Base-by-base conservation (phyloP, 2,113 vertebrate genomes). In the Trichechus manatus region DNA sequence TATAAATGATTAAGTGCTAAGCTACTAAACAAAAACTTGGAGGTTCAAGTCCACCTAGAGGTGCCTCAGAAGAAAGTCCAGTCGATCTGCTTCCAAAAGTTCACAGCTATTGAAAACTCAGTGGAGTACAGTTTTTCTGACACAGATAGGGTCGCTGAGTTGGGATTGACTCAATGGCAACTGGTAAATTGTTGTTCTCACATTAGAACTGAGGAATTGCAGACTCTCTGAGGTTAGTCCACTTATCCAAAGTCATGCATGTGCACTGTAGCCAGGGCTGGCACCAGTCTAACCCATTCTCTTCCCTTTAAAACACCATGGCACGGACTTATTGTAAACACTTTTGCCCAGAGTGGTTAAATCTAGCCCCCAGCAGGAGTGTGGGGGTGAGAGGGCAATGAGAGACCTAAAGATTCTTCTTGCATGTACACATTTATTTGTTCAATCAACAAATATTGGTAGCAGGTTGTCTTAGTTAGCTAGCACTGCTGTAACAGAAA, bases 381-480 rank as follows among this genome's bases (percentile, higher is more conserved):
- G 19, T 31, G 4, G 7, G 6, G 11, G 3, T 47, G 11, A 5
- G 7, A 11, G 5, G 59, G 6, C 22, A 19, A n/a, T 3, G 31
- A 33, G 64, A 80, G 44, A 4, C 42, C 64, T 2, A 3, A 6
- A 9, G 9, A 68, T 13, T 25, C 61, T 42, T 64, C 59, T 66
- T 7, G 50, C 14, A 29, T 0, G 9, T 13, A 47, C 10, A 29
- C 56, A 4, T 2, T 74, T 56, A 14, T 11, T 29, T 5, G 20
- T 42, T 59, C 9, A 2, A 25, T 75, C 66, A 31, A 23, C 22
- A 53, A 5, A 56, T 7, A 64, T 1, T 13, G 25, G 33, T 61
- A 4, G 29, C 15, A 3, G 27, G 50, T 10, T 13, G 50, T 53
- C 50, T 53, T 53, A 53, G 50, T 53, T 53, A 53, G 50, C 50